A percentile compares a stretch with the other conserved stretches of the same genome.
Conservation (phyloP, 2,113 vertebrate genomes). For the Pao palembangensis region DNA sequence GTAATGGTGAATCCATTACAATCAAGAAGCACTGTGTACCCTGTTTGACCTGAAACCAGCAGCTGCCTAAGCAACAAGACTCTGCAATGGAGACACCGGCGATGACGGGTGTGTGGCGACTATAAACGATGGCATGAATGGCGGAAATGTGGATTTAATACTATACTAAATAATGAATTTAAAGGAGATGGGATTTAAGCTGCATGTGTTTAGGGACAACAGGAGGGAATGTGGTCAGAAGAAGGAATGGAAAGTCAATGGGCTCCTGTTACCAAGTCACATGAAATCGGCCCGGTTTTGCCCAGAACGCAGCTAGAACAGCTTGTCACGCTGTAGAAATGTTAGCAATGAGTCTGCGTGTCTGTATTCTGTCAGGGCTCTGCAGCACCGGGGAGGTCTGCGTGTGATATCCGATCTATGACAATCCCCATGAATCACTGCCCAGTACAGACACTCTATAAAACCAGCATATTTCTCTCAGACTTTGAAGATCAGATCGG, state of each 20-base stretch:
- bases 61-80: constrained; percentile 45
- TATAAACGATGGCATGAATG: constrained; percentile 52
- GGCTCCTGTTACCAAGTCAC: constrained; percentile 51
- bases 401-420: constrained; percentile 61
- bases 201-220: constrained; percentile 45
- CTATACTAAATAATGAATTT: constrained; percentile 58
- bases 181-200: constrained; percentile 46
- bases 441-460: constrained; percentile 53
- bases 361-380: constrained; percentile 32
- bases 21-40: constrained; percentile 54
- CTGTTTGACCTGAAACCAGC: constrained; percentile 62
- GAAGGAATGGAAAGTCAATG: constrained; percentile 25
- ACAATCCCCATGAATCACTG: constrained; percentile 57
- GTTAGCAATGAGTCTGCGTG: constrained; percentile 41
- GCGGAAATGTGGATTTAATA: constrained; percentile 57
- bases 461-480: constrained; percentile 50
- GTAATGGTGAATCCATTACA: constrained; percentile 72
- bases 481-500: constrained; percentile 69
- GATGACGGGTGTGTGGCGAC: constrained; percentile 60
- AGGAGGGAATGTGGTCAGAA: constrained; percentile 17
- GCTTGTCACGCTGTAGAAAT: constrained; percentile 52
- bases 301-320: constrained; percentile 44
- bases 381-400: constrained; percentile 58
- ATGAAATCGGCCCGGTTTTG: constrained; percentile 35
- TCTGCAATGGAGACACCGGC: constrained; percentile 62